phyloP scores from a whole-genome alignment of 2,888 invertebrate species.

The Abrostola tripartita region DNA sequence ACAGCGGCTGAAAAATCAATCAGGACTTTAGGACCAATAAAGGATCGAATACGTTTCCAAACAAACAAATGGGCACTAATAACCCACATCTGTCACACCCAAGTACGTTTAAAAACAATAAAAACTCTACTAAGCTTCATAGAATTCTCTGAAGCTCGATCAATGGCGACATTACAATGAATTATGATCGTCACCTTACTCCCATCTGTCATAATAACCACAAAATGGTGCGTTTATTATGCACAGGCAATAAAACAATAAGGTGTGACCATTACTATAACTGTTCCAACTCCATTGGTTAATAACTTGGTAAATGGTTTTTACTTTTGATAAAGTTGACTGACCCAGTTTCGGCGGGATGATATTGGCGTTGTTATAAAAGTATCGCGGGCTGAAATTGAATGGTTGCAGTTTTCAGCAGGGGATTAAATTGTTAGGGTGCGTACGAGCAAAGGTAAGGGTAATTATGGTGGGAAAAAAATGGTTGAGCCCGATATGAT shows the following conservation, averaged over 20 bases:
- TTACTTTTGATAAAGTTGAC: conserved; percentile 42
- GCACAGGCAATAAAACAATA: conserved; percentile 71
- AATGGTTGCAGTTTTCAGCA: conserved; percentile 22
- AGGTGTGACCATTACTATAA: conserved; percentile 60
- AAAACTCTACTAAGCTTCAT: conserved; percentile 43
- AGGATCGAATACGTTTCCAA: neutral
- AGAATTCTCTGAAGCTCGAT: conserved; percentile 52
- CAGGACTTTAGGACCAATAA: too few species aligned
- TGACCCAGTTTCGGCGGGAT: conserved; percentile 26
- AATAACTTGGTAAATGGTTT: conserved; percentile 39
- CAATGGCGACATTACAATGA: conserved; percentile 64
- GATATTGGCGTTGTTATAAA: conserved; percentile 22
- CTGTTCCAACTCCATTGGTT: conserved; percentile 27
- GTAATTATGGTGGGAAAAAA: neutral
- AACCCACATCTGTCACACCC: conserved; percentile 33
- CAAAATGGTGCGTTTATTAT: conserved; percentile 66
- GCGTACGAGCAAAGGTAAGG: neutral
- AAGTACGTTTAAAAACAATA: conserved; percentile 49
- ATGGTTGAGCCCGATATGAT: neutral
- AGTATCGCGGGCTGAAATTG: conserved; percentile 24
- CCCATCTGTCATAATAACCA: conserved; percentile 68
- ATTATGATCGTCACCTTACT: conserved; percentile 61
- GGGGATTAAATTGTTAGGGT: conserved; percentile 10
- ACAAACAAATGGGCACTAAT: neutral
- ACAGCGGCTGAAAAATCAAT: too few species aligned